A percentile compares a stretch with the other conserved stretches of the same genome.
phyloP scores from a whole-genome alignment of 2,113 vertebrate genomes.

The Chrysochloris asiatica region DNA sequence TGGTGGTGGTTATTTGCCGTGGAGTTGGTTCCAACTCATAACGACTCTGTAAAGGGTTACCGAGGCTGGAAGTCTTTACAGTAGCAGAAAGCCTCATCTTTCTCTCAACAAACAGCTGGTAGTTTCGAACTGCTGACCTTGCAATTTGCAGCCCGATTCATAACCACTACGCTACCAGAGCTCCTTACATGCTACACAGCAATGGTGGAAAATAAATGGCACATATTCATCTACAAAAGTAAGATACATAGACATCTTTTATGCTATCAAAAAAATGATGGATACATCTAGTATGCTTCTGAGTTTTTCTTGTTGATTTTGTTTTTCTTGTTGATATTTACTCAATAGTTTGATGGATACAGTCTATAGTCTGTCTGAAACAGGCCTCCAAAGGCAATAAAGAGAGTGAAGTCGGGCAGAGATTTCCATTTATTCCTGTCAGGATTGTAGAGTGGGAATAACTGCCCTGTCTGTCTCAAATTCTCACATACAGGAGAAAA shows the following conservation, averaged over 20 bases:
- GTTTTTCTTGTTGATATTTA: not conserved
- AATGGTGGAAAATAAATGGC: not conserved
- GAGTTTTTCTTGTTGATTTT: slow-evolving; percentile 3
- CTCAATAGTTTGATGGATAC: not conserved
- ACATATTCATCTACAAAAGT: not conserved
- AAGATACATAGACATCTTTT: not conserved
- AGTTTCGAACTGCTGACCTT: too few relatives aligned
- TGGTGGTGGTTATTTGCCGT: too few relatives aligned
- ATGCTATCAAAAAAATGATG: not conserved
- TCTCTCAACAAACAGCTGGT: too few relatives aligned
- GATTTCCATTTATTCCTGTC: not conserved
- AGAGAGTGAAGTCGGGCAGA: not conserved
- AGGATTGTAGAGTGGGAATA: not conserved
- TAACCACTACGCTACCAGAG: too few relatives aligned
- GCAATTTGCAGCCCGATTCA: too few relatives aligned
- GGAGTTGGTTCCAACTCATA: too few relatives aligned
- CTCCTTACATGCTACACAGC: too few relatives aligned
- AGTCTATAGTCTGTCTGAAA: not conserved
- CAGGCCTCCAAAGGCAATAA: not conserved
- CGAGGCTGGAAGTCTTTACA: too few relatives aligned
- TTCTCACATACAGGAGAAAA: not conserved
- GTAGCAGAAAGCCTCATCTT: too few relatives aligned
- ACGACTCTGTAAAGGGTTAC: too few relatives aligned
- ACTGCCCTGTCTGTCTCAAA: not conserved
- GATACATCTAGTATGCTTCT: not conserved